Percentiles rank a stretch among this genome's conserved stretches.
phyloP scores from a whole-genome alignment of 2,797 vertebrate genomes.

The Setipinna tenuifilis region DNA sequence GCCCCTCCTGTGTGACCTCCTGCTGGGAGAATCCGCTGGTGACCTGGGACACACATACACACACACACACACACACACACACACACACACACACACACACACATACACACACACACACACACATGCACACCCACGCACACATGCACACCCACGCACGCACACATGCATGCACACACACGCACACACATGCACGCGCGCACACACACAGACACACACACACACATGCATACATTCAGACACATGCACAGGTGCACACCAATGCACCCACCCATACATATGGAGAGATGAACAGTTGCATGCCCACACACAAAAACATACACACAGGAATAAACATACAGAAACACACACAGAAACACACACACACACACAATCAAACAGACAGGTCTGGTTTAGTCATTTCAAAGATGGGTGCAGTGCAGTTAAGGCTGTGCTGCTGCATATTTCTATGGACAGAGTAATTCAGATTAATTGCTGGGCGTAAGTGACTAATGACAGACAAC shows the following conservation, averaged over 20 bases:
- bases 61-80: conserved; percentile 34
- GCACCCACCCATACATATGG: background rate
- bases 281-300: background rate
- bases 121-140: background rate
- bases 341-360: background rate
- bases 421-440: background rate
- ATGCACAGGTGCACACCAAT: background rate
- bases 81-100: conserved; percentile 42
- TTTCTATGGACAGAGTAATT: background rate
- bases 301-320: conserved; percentile 15
- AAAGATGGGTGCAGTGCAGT: background rate
- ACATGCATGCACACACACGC: conserved; percentile 22
- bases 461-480: background rate
- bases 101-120: background rate
- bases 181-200: conserved; percentile 19
- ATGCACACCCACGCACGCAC: background rate
- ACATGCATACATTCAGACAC: background rate
- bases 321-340: background rate
- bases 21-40: conserved; percentile 82
- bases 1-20: conserved; percentile 85
- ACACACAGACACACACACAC: background rate
- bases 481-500: background rate
- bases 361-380: background rate
- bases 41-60: conserved; percentile 73
- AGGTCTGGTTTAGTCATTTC: background rate